phyloP scores from a whole-genome alignment of 2,888 invertebrate genomes.

The Napeogenes inachia region DNA sequence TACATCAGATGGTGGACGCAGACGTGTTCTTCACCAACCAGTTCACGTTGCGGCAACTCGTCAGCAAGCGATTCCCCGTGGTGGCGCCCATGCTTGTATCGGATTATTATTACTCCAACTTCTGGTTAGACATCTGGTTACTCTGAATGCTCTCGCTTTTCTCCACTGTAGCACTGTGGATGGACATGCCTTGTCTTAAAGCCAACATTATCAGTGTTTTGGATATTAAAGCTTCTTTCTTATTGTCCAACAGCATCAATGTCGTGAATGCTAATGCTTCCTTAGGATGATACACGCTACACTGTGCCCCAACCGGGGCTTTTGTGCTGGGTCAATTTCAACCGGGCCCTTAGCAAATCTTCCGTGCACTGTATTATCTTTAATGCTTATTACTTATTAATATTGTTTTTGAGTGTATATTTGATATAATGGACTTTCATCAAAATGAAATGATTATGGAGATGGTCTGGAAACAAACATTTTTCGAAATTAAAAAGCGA shows the following conservation, averaged over 20 bases:
- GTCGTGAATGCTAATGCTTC: neutral
- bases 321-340: too few relatives aligned
- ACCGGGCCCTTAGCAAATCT: too few relatives aligned
- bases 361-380: too few relatives aligned
- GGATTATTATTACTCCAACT: slow-evolving; percentile 5
- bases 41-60: neutral
- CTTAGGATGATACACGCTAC: neutral
- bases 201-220: neutral
- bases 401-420: too few relatives aligned
- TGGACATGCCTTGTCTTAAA: neutral
- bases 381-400: too few relatives aligned
- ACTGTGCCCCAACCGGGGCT: too few relatives aligned
- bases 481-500: too few relatives aligned
- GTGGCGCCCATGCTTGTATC: slow-evolving; percentile 5
- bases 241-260: neutral
- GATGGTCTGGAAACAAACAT: too few relatives aligned
- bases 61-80: slow-evolving; percentile 1
- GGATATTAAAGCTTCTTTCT: neutral
- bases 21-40: slow-evolving; percentile 4
- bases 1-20: slow-evolving; percentile 7
- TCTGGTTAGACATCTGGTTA: slow-evolving; percentile 4
- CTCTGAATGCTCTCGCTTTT: neutral
- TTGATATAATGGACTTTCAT: too few relatives aligned
- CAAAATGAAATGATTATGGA: too few relatives aligned
- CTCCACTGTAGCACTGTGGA: neutral